A percentile compares a stretch with the other conserved stretches of the same genome.
These are phyloP conservation scores for Sciurus niger DNA, from an alignment of 2,113 vertebrate genomes.

Conservation along the genomic window DNA sequence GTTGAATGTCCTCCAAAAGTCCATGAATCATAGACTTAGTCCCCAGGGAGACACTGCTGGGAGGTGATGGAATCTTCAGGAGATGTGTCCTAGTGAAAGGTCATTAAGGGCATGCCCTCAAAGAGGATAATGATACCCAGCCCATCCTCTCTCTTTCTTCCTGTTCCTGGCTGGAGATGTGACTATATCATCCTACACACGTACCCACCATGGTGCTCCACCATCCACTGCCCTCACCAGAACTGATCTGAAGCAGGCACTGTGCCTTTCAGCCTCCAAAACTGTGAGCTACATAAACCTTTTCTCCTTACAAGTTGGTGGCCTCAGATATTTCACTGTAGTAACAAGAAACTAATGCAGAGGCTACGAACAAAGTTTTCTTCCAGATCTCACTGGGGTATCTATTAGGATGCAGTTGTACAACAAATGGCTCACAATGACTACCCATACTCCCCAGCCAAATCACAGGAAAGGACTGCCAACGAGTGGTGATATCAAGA, in stretches of 20 bases:
- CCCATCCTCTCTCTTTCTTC: neutral
- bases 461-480: slow-evolving; percentile 26
- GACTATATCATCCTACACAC: neutral
- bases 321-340: neutral
- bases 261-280: neutral
- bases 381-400: neutral
- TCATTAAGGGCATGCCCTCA: neutral
- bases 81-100: neutral
- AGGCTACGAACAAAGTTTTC: slow-evolving; percentile 32
- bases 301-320: neutral
- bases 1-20: neutral
- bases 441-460: neutral
- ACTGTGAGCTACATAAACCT: neutral
- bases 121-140: neutral
- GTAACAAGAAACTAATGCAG: neutral
- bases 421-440: neutral
- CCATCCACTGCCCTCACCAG: neutral
- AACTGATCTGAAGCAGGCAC: neutral
- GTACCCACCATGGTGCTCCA: neutral
- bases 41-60: neutral
- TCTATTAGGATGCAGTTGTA: neutral
- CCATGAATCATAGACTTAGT: neutral
- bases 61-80: neutral
- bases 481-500: neutral
- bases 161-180: neutral